A percentile compares a stretch with the other conserved stretches of the same genome.
phyloP scores from a whole-genome alignment of 2,113 vertebrate species.

The Bothrops jararaca region DNA sequence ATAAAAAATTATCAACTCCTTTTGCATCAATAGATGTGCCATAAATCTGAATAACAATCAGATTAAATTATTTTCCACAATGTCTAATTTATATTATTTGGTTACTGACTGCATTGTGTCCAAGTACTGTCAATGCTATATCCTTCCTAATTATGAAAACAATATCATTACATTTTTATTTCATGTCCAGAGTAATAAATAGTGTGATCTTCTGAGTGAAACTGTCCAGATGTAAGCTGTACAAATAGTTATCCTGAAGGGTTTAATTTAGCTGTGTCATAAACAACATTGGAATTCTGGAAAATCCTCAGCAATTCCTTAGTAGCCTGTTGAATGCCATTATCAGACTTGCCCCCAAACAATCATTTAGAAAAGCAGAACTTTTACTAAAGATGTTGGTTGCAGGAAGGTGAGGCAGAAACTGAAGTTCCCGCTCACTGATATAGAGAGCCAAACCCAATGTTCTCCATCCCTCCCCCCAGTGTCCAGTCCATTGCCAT shows the following conservation, averaged over 20 bases:
- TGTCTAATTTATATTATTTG: not conserved
- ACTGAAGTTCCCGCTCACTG: no score
- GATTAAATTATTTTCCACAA: not conserved
- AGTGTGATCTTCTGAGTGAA: not conserved
- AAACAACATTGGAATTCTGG: not conserved
- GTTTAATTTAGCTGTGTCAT: not conserved
- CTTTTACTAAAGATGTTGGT: no score
- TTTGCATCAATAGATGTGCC: not conserved
- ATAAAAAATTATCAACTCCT: not conserved
- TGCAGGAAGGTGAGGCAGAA: no score
- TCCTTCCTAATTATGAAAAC: not conserved
- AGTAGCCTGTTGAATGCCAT: not conserved
- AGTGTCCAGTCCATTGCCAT: no score
- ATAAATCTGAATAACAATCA: not conserved
- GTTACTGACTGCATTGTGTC: not conserved
- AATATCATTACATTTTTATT: not conserved
- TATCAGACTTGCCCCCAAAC: no score
- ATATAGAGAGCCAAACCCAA: no score
- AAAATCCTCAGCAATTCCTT: not conserved
- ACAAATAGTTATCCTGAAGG: not conserved
- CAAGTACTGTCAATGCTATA: not conserved
- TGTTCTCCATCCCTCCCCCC: no score
- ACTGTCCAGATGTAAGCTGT: not conserved
- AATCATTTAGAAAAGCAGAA: no score
- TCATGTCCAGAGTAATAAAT: not conserved